Evolutionary conservation across 2,888 invertebrate genomes (phyloP).

Genomic region (Amorpha juglandis): DNA sequence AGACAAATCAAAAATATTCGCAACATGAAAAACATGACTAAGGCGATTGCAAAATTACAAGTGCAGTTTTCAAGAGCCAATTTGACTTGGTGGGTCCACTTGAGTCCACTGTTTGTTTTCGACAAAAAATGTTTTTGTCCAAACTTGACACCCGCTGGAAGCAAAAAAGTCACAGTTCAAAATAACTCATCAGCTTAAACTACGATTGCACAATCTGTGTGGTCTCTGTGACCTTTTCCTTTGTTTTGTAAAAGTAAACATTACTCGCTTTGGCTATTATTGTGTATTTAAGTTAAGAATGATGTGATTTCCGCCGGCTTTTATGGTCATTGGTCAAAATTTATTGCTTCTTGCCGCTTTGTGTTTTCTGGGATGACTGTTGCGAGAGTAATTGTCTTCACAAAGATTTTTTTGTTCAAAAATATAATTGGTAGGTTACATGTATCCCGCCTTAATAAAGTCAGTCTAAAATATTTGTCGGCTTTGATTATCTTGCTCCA

Average conservation of each 20-base stretch:
- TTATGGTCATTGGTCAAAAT: constrained; percentile 25
- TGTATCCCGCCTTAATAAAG: not conserved
- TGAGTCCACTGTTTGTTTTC: constrained; percentile 27
- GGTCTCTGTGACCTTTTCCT: constrained; percentile 58
- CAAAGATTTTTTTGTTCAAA: not conserved
- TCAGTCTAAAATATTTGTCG: too few relatives aligned
- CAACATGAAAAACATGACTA: too few relatives aligned
- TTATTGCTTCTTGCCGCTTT: constrained; percentile 24
- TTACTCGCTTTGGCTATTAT: constrained; percentile 49
- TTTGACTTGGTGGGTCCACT: constrained; percentile 26
- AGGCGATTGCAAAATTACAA: not conserved
- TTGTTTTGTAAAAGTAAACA: constrained; percentile 61
- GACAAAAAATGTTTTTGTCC: constrained; percentile 29
- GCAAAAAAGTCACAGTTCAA: constrained; percentile 27
- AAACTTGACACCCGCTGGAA: constrained; percentile 26
- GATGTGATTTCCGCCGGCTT: constrained; percentile 45
- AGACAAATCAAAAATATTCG: not conserved
- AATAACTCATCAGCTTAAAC: constrained; percentile 37
- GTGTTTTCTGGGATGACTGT: constrained; percentile 10
- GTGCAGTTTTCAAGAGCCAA: not conserved
- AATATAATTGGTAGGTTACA: not conserved
- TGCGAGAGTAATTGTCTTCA: constrained; percentile 16
- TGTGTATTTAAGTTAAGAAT: constrained; percentile 42
- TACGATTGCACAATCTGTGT: constrained; percentile 61
- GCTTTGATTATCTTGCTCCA: too few relatives aligned